Evolutionary conservation across 2,113 vertebrate genomes (phyloP), one percentile per base, ranked within the genome.

Genomic region (Oncorhynchus mykiss): DNA sequence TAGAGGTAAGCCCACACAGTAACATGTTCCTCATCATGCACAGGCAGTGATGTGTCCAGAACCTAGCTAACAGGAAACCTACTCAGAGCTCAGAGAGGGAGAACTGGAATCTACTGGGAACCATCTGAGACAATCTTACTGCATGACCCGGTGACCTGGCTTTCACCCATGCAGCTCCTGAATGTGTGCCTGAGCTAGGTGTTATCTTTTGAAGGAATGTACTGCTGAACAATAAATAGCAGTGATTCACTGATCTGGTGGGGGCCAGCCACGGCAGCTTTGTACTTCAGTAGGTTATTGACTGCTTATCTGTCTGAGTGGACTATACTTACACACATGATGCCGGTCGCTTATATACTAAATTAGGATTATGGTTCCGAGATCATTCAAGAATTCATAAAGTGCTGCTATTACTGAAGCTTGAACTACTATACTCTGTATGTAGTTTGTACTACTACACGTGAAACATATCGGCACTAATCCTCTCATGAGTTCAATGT

Each of bases 161-260:
- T 70, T n/a, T 13, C 13, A 24, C 68, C 67, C 18, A 39, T 68
- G 31, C 66, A 70, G 51, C 49, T 31, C 22, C 62, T 57, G 72
- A 59, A 14, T 49, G 31, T 31, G 18, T 34, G 57, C 34, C 60
- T 57, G n/a, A 70, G 27, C 49, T 54, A 31, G 27, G n/a, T 70
- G 67, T 45, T 71, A 31, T 18, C 51, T 67, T 74, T 73, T 67
- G 57, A 59, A 29, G 71, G 57, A 80, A 80, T 76, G 51, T 71
- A 57, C 22, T 71, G 59, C 65, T 71, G 24, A 82, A 83, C 80
- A 70, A 83, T 81, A 84, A 77, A 14, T 45, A 78, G 75, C 80
- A 80, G 67, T 83, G 70, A 84, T 82, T 86, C 18, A 67, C 73
- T 75, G 29, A 48, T 25, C 18, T 7, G 8, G 68, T 66, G 64